Evolutionary conservation across 2,797 vertebrate species (phyloP), one percentile per base, ranked within the genome.

Genomic region (Crocidura indochinensis): DNA sequence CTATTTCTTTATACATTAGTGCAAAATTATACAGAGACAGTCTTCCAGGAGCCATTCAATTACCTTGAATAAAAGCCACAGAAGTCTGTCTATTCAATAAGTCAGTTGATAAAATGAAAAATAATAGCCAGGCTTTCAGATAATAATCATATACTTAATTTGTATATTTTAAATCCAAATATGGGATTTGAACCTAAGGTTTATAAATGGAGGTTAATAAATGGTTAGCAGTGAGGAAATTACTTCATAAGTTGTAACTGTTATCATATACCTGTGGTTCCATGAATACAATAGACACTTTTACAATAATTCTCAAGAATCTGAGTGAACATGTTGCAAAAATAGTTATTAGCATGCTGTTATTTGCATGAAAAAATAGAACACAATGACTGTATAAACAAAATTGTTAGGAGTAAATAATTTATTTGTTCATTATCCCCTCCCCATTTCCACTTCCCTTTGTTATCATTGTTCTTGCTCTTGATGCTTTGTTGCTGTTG

Each of bases 71-170:
- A 73, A 93, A 90, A 84, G 49, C 22, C 75, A 73, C 69, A 90
- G 69, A 91, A 79, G 14, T 24, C 82, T 71, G 75, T 94, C n/a
- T 80, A 91, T 56, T 91, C 69, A 88, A 64, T 82, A 92, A 94
- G 46, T 74, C 76, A 90, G 62, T 74, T 44, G 79, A 8, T 20
- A 90, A 90, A 92, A 93, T 82, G 26, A 90, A 91, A 69, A 22
- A 90, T 51, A 85, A 79, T 7, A 65, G 4, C 6, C 51, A 76
- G 19, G 8, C 26, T 56, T 56, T 87, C 83, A 91, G 60, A 31
- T 81, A 78, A 90, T 79, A 90, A 80, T 64, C 10, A 84, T 9
- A 22, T 51, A 19, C 14, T 29, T 84, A 60, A 86, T 88, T 73
- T 75, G 24, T 88, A 20, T 72, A 64, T 6, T 2, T 75, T n/a